Base-by-base conservation (phyloP, 2,113 vertebrate genomes). In the Colius striatus region DNA sequence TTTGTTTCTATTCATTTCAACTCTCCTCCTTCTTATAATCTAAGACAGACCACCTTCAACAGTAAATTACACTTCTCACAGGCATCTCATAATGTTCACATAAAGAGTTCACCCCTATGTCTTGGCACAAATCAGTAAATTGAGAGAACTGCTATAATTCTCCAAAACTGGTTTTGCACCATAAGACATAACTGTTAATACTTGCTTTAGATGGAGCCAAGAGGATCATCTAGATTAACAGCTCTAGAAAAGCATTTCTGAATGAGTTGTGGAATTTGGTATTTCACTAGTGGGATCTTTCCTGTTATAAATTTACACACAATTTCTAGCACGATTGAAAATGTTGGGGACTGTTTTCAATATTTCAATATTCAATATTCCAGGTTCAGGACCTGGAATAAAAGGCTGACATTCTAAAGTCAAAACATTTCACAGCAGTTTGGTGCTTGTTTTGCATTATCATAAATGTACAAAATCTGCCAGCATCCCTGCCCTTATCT, bases 101-200 rank as follows among this genome's bases (percentile, higher is more conserved):
- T 12, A 19, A 70, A n/a, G 86, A 84, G 21, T 77, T 84, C 53
- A 60, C 17, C 13, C 38, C 34, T 1, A 0, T 34, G 34, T 34
- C 53, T 72, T 60, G 53, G 30, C 45, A 63, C 6, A 77, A 47
- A 15, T 8, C 76, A 61, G 7, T 38, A 66, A 41, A 77, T 15
- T 20, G 25, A 92, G 45, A 68, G 17, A 81, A 74, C 13, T 71
- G 25, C 34, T 43, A 2, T 34, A 81, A 78, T 58, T 84, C 61
- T 84, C 66, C 32, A 38, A 75, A 55, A 89, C 4, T 68, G 11
- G 3, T 72, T 89, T 82, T 67, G 8, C 51, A 94, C 75, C 12
- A 5, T 55, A 41, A 60, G 17, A 81, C 0, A 0, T 10, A 94
- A 62, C 60, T 84, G 65, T 63, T 26, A 81, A 67, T 1, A 3